Conservation (phyloP, 2,113 vertebrate species). For the Typhlomys cinereus region DNA sequence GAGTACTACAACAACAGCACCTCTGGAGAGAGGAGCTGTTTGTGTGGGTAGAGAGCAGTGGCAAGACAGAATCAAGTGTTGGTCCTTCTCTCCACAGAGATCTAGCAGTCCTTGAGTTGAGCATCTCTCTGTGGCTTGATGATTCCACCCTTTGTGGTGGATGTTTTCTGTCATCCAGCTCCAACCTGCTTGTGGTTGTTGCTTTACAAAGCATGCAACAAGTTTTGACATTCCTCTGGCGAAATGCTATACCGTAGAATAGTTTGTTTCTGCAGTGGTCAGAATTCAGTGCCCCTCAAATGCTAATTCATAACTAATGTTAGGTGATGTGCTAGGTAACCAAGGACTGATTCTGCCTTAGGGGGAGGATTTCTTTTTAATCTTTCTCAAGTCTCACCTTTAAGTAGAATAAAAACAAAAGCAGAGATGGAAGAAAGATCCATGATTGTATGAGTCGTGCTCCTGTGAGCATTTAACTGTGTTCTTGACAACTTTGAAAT, state of each 20-base stretch:
- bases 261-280: slow-evolving; percentile 26
- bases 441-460: not conserved
- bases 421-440: slow-evolving; percentile 9
- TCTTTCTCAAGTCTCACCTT: not conserved
- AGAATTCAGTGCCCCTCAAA: not conserved
- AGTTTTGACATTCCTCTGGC: slow-evolving; percentile 6
- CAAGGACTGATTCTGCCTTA: not conserved
- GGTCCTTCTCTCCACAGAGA: not conserved
- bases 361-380: not conserved
- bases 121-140: fast-evolving
- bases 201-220: not conserved
- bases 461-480: not conserved
- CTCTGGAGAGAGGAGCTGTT: not conserved
- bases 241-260: slow-evolving; percentile 27
- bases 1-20: not conserved
- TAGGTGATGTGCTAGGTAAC: not conserved
- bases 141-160: not conserved
- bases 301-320: not conserved
- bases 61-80: not conserved
- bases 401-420: slow-evolving; percentile 43
- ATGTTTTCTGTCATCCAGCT: not conserved
- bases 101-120: not conserved
- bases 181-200: not conserved
- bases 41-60: not conserved
- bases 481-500: not conserved